Conservation (phyloP, 2,797 vertebrate genomes). For the Microchirus variegatus region DNA sequence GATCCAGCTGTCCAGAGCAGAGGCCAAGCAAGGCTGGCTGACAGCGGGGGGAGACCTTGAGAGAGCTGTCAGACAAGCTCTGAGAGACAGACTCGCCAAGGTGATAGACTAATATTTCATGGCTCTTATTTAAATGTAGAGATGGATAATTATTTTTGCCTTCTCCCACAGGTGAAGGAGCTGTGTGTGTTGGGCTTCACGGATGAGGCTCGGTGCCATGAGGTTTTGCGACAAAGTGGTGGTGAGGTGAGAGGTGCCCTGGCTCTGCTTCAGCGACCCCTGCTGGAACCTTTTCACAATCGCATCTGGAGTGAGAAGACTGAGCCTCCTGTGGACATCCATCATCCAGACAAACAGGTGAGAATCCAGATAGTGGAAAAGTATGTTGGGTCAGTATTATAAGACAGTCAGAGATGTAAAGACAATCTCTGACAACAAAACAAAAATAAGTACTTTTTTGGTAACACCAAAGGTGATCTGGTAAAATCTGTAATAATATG, state of each 20-base stretch:
- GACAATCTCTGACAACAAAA: too few species aligned
- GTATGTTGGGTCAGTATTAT: too few species aligned
- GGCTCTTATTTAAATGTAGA: too few species aligned
- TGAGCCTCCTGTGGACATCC: slow-evolving; percentile 81
- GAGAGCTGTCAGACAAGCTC: slow-evolving; percentile 82
- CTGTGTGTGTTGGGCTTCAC: slow-evolving; percentile 81
- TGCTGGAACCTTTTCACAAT: slow-evolving; percentile 85
- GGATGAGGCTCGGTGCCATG: slow-evolving; percentile 77
- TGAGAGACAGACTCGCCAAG: slow-evolving; percentile 77
- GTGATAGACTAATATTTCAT: slow-evolving; percentile 36
- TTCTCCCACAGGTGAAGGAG: slow-evolving; percentile 80
- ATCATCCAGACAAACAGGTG: slow-evolving; percentile 87
- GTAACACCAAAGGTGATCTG: too few species aligned
- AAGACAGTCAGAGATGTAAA: too few species aligned
- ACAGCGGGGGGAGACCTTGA: slow-evolving; percentile 83
- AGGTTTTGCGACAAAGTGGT: slow-evolving; percentile 84
- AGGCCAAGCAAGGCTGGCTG: slow-evolving; percentile 88
- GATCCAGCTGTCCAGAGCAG: slow-evolving; percentile 76
- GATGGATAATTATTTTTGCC: too few species aligned
- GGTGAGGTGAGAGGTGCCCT: slow-evolving; percentile 85
- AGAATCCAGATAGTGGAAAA: neutral
- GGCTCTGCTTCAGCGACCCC: slow-evolving; percentile 84
- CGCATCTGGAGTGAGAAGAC: slow-evolving; percentile 85
- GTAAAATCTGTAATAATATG: too few species aligned
- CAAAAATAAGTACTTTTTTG: too few species aligned